Conservation (phyloP, 2,888 invertebrate genomes). For the Agriopis leucophaearia region DNA sequence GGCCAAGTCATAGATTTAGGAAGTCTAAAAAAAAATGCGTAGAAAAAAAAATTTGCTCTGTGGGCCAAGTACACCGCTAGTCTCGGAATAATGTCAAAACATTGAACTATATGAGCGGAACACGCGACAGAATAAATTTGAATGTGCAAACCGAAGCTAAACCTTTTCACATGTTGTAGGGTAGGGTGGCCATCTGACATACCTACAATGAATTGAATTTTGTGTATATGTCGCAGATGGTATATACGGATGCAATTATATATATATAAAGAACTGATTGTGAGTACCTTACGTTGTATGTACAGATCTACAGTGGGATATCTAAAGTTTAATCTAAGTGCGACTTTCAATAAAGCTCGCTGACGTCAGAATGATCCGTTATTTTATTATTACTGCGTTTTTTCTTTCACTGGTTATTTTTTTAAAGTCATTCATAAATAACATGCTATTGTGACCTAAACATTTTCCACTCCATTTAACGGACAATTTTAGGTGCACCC, state of each 20-base stretch:
- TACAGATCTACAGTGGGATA: no score
- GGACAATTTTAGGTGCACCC: constrained; percentile 21
- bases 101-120: constrained; percentile 26
- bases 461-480: constrained; percentile 31
- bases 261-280: no score
- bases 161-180: background rate
- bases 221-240: no score
- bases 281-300: no score
- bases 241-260: no score
- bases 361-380: no score
- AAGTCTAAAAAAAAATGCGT: no score
- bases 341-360: no score
- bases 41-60: no score
- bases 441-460: constrained; percentile 4
- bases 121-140: constrained; percentile 24
- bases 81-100: constrained; percentile 9
- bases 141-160: constrained; percentile 11
- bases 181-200: background rate
- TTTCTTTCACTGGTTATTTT: background rate
- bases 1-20: no score
- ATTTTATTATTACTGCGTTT: background rate
- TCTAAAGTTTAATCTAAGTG: no score
- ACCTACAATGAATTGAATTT: no score
- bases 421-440: constrained; percentile 6
- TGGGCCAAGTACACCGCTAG: background rate